phyloP scores from a whole-genome alignment of 2,888 invertebrate species.

The Ligdia adustata region DNA sequence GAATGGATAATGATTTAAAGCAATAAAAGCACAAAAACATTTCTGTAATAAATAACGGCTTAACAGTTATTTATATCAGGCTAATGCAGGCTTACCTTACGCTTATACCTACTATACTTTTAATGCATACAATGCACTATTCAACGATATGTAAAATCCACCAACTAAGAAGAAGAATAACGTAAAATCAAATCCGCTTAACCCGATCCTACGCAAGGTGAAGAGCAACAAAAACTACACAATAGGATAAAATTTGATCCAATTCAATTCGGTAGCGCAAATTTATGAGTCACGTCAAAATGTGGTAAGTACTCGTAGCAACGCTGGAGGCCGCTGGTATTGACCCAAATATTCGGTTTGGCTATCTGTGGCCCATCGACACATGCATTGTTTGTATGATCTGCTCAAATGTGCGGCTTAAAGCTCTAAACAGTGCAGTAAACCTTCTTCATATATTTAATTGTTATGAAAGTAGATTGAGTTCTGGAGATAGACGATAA shows the following conservation, averaged over 20 bases:
- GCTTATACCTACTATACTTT: not conserved
- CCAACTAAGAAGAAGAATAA: too few relatives aligned
- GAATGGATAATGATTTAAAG: too few relatives aligned
- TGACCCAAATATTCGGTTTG: slow-evolving; percentile 59
- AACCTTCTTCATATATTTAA: too few relatives aligned
- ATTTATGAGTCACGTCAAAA: slow-evolving; percentile 32
- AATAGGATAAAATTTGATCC: slow-evolving; percentile 27
- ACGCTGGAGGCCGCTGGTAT: slow-evolving; percentile 59
- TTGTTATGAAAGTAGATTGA: too few relatives aligned
- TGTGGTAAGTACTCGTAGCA: slow-evolving; percentile 17
- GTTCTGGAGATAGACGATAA: too few relatives aligned
- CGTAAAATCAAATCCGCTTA: slow-evolving; percentile 20
- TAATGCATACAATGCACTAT: not conserved
- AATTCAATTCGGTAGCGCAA: slow-evolving; percentile 32
- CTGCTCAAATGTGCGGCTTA: slow-evolving; percentile 1
- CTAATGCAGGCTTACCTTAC: too few relatives aligned
- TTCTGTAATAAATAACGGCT: too few relatives aligned
- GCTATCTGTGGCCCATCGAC: slow-evolving; percentile 45
- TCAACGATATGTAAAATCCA: not conserved
- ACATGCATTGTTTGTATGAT: slow-evolving; percentile 24
- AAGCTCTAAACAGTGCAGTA: not conserved
- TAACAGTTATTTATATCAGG: too few relatives aligned
- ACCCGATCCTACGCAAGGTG: slow-evolving; percentile 17
- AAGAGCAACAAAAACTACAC: slow-evolving; percentile 11
- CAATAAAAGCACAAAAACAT: too few relatives aligned